Evolutionary conservation across 2,888 invertebrate species (phyloP).

Genomic region (Melinaea menophilus): DNA sequence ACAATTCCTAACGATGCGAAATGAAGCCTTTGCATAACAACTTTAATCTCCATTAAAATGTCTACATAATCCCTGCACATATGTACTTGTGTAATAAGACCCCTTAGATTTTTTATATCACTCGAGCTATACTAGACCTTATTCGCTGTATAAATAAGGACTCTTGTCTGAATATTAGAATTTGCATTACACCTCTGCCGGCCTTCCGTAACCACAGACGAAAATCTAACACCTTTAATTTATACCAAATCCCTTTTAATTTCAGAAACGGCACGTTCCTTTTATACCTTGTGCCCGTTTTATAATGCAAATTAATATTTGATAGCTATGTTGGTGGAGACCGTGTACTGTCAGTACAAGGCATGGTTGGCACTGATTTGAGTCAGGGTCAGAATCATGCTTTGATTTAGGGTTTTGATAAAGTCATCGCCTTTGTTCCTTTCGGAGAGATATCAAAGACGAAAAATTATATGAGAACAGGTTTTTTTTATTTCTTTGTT

Average conservation of each 20-base stretch:
- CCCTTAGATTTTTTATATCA: not conserved
- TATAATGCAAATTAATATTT: slow-evolving; percentile 55
- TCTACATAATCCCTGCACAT: slow-evolving; percentile 16
- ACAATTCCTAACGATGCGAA: slow-evolving; percentile 25
- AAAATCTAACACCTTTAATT: slow-evolving; percentile 61
- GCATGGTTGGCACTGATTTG: not conserved
- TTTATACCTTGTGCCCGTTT: slow-evolving; percentile 42
- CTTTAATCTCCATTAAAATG: slow-evolving; percentile 30
- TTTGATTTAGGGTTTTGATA: too few relatives aligned
- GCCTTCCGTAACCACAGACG: slow-evolving; percentile 12
- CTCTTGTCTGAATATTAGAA: not conserved
- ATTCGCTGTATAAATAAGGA: slow-evolving; percentile 4
- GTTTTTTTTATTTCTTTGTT: too few relatives aligned
- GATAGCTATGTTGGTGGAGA: slow-evolving; percentile 36
- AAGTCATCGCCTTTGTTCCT: too few relatives aligned
- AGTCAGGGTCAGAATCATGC: not conserved
- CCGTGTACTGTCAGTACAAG: slow-evolving; percentile 14
- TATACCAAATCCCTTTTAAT: slow-evolving; percentile 62
- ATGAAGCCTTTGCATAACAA: slow-evolving; percentile 30
- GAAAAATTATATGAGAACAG: too few relatives aligned
- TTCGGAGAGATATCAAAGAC: too few relatives aligned
- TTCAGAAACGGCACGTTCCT: slow-evolving; percentile 57
- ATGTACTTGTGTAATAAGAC: slow-evolving; percentile 9
- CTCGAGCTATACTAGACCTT: slow-evolving; percentile 9
- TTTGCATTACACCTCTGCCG: slow-evolving; percentile 4